Evolutionary conservation across 2,113 vertebrate species (phyloP).

Genomic region (Embiotoca jacksoni): DNA sequence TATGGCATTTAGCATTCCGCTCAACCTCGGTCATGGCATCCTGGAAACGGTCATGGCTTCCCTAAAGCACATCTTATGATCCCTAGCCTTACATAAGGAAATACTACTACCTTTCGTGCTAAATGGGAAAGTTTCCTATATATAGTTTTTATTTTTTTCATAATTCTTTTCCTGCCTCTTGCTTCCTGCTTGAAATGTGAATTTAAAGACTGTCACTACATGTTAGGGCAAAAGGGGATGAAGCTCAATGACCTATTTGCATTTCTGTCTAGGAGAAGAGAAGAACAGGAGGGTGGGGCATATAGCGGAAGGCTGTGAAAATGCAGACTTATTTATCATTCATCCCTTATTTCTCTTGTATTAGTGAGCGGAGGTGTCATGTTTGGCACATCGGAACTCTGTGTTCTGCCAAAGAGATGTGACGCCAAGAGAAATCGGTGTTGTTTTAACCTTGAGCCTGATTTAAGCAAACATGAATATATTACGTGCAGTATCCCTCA

Average conservation of each 20-base stretch:
- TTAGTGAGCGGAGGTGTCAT: conserved; percentile 78
- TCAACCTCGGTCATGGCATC: conserved; percentile 78
- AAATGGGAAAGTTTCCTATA: conserved; percentile 72
- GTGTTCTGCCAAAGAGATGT: conserved; percentile 78
- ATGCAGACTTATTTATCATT: conserved; percentile 78
- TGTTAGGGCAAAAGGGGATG: conserved; percentile 77
- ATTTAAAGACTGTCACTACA: conserved; percentile 81
- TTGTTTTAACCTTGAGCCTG: conserved; percentile 85
- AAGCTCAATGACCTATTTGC: conserved; percentile 82
- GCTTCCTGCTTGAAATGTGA: conserved; percentile 51
- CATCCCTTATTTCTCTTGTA: conserved; percentile 75
- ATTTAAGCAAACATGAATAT: conserved; percentile 85
- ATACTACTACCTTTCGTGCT: conserved; percentile 79
- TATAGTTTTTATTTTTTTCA: too few species aligned
- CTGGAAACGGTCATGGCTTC: conserved; percentile 77
- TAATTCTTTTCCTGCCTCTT: conserved; percentile 35
- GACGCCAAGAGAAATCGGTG: conserved; percentile 81
- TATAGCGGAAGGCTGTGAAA: conserved; percentile 53
- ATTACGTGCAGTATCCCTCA: conserved; percentile 75
- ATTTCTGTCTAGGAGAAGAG: conserved; percentile 75
- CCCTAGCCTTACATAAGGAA: conserved; percentile 64
- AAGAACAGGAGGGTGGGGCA: conserved; percentile 51
- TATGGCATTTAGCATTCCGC: conserved; percentile 83
- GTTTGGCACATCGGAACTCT: conserved; percentile 77
- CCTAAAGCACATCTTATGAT: conserved; percentile 81